These are phyloP conservation scores for Ophion costatus DNA, from an alignment of 2,888 invertebrate genomes.

Conservation along the genomic window DNA sequence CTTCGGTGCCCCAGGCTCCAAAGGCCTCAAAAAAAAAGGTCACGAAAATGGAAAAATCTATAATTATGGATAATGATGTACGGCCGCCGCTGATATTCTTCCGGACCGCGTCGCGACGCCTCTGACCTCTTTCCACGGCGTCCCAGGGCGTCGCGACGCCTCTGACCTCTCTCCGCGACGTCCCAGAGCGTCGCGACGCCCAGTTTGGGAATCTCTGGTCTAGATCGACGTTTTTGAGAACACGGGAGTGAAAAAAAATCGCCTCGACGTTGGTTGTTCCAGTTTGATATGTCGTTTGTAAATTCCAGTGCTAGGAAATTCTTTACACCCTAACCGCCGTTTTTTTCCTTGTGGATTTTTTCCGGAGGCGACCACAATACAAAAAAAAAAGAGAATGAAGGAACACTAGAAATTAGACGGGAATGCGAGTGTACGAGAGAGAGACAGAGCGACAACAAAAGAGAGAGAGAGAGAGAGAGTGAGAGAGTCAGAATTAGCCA, in stretches of 20 bases:
- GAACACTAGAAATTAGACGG: constrained; percentile 56
- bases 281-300: not conserved
- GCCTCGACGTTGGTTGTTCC: not conserved
- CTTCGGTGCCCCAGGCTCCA: no score
- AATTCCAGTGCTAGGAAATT: constrained; percentile 10
- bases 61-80: no score
- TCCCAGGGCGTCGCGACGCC: no score
- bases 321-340: not conserved
- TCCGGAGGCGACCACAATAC: not conserved
- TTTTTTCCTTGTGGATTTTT: constrained; percentile 21
- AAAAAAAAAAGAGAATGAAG: constrained; percentile 33
- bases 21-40: no score
- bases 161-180: no score
- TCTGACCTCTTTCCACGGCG: no score
- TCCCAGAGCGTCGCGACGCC: no score
- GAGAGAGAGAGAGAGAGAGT: constrained; percentile 34
- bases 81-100: no score
- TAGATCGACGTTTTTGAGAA: not conserved
- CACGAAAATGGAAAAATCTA: no score
- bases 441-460: constrained; percentile 40
- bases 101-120: no score
- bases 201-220: not conserved
- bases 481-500: constrained; percentile 71
- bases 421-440: constrained; percentile 59
- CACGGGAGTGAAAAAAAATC: not conserved